Evolutionary conservation across 2,888 invertebrate species (phyloP), one percentile per base, ranked within the genome.

Genomic region (Acholoe squamosa): DNA sequence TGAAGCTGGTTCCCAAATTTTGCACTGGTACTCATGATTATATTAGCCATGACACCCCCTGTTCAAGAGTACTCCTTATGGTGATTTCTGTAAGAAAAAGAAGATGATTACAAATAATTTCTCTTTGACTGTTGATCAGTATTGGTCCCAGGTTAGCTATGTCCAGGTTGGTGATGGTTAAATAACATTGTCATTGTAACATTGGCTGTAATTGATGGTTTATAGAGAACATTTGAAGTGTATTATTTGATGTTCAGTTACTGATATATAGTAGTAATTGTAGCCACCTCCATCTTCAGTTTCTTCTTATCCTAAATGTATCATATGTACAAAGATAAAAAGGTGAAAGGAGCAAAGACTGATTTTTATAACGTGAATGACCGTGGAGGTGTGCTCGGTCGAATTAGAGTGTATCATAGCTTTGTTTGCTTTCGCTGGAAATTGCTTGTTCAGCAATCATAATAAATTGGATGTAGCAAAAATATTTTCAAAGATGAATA

Each of bases 331-430:
- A 43, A 43, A 43, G 43, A 7, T 43, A 43, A 43, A 43, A 43
- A 43, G n/a, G 43, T 43, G 43, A 43, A 43, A 43, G 3, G 43
- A 43, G 43, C 43, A 10, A 43, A 43, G 43, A 10, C 5, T 43
- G 43, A 43, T 43, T 43, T 61, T 61, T 61, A 22, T 61, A 61
- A 61, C 14, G 25, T 19, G 1, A 3, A n/a, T 61, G 25, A 61
- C n/a, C 3, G 25, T 14, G 61, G 5, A n/a, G 22, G 61, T 22
- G 5, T 61, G 25, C 61, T 61, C 10, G 61, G 61, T 61, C 61
- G 61, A 61, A 61, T 61, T 61, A n/a, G 61, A 61, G 61, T 61
- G 61, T 61, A 61, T 61, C 61, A 61, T 61, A 61, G 61, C 61
- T 61, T 61, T 14, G 19, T 19, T 61, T 61, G 61, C n/a, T 61